A percentile compares a stretch with the other conserved stretches of the same genome.
Evolutionary conservation across 2,113 vertebrate genomes (phyloP).

Genomic region (Nyctereutes procyonoides): DNA sequence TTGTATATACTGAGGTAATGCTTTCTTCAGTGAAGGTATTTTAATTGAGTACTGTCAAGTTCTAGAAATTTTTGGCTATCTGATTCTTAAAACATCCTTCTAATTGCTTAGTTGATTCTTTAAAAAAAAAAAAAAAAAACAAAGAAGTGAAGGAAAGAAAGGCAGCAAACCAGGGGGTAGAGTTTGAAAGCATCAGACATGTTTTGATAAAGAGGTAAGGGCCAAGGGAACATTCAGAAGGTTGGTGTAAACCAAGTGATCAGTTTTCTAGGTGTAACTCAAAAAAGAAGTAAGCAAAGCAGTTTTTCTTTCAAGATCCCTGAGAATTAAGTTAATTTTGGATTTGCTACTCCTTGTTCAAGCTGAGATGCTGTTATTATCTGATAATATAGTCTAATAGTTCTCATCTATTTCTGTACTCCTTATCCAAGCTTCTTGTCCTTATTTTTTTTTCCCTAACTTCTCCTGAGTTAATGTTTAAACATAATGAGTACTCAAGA

Average conservation of each 20-base stretch:
- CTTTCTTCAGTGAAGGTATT: neutral
- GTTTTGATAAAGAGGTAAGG: neutral
- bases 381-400: neutral
- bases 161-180: neutral
- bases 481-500: neutral
- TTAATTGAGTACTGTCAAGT: neutral
- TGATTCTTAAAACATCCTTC: neutral
- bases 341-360: neutral
- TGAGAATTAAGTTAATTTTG: slow-evolving; percentile 31
- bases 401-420: neutral
- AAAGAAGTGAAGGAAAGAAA: neutral
- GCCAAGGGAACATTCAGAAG: neutral
- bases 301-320: neutral
- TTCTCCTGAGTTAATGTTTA: neutral
- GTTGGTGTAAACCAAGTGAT: neutral
- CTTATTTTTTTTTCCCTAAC: neutral
- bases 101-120: neutral
- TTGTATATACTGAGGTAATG: neutral
- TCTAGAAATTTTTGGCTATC: neutral
- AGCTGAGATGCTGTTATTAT: neutral
- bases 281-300: neutral
- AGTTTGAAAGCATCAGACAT: neutral
- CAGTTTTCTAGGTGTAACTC: slow-evolving; percentile 2
- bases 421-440: neutral
- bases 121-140: slow-evolving; percentile 14